Evolutionary conservation across 2,888 invertebrate genomes (phyloP).

Genomic region (Cataglyphis livida): DNA sequence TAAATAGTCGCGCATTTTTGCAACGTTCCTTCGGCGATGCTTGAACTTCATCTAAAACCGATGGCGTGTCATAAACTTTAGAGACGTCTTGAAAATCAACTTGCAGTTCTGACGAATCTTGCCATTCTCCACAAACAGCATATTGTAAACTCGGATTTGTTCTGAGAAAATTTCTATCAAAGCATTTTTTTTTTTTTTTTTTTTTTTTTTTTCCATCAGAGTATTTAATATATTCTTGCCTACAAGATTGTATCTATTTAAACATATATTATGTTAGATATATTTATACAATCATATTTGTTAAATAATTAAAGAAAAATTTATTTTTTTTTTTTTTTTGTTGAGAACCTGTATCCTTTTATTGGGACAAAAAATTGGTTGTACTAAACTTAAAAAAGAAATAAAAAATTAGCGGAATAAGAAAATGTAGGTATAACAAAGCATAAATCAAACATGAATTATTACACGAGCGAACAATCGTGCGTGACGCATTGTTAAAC

Average conservation of each 20-base stretch:
- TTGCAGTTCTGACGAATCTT: background rate
- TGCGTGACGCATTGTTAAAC: constrained; percentile 29
- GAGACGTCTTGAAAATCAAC: constrained; percentile 33
- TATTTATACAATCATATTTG: background rate
- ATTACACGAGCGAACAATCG: constrained; percentile 24
- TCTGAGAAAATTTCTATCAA: background rate
- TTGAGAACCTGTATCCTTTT: background rate
- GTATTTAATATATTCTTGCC: background rate
- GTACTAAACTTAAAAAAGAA: background rate
- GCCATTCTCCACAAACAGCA: background rate
- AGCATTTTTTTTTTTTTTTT: background rate
- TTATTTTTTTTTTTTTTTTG: background rate
- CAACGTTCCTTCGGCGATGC: background rate
- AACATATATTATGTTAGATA: background rate
- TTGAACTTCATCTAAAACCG: constrained; percentile 20
- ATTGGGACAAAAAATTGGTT: background rate
- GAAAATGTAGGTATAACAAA: background rate
- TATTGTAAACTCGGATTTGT: background rate
- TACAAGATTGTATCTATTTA: no score
- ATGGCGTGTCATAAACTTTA: constrained; percentile 20
- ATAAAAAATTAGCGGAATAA: background rate
- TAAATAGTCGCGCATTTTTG: constrained; percentile 54
- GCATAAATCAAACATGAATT: constrained; percentile 20
- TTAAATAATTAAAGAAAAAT: background rate
- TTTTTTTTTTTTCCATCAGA: no score